phyloP scores from a whole-genome alignment of 2,888 invertebrate species.

The Cantharis nigra region DNA sequence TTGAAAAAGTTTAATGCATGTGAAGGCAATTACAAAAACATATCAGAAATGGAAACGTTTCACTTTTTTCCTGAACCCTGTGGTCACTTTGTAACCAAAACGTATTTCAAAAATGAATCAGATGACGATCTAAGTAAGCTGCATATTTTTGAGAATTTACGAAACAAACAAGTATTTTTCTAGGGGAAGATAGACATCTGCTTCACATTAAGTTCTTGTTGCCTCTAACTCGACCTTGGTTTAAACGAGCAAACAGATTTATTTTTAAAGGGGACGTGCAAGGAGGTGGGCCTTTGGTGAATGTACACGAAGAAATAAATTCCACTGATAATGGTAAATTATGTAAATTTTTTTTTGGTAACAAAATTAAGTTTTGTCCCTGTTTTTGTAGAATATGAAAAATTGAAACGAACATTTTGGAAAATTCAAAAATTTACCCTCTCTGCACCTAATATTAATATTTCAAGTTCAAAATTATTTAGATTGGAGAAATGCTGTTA shows the following conservation, averaged over 20 bases:
- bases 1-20: constrained; percentile 58
- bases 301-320: constrained; percentile 70
- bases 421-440: background rate
- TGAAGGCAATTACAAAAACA: constrained; percentile 36
- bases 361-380: background rate
- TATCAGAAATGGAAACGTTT: constrained; percentile 65
- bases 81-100: constrained; percentile 77
- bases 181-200: constrained; percentile 67
- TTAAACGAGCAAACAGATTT: constrained; percentile 73
- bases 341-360: background rate
- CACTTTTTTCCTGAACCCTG: constrained; percentile 76
- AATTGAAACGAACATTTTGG: constrained; percentile 1
- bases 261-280: constrained; percentile 58
- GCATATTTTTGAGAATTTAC: background rate
- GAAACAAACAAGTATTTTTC: constrained; percentile 34
- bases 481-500: background rate
- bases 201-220: constrained; percentile 76
- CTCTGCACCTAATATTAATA: background rate
- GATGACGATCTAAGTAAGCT: constrained; percentile 72
- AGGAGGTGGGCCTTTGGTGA: constrained; percentile 62
- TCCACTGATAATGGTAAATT: constrained; percentile 45
- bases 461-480: background rate
- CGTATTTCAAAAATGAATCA: constrained; percentile 68
- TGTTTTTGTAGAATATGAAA: constrained; percentile 14
- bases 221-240: constrained; percentile 70